phyloP scores from a whole-genome alignment of 1,140 invertebrate genomes.

The Helicoverpa armigera region DNA sequence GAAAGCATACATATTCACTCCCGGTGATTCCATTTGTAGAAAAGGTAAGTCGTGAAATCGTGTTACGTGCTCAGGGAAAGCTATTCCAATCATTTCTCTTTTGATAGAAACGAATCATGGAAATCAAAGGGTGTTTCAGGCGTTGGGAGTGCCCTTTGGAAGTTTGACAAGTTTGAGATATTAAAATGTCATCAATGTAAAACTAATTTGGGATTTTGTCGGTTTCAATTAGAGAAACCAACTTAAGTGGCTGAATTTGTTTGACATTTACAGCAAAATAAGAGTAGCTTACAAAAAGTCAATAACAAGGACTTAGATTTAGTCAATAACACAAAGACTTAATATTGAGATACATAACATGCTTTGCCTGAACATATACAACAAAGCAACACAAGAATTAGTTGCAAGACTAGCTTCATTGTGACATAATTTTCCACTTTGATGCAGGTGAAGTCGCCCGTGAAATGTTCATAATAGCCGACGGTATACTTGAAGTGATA shows the following conservation, averaged over 20 bases:
- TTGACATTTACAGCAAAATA: too few species aligned
- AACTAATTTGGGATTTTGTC: neutral
- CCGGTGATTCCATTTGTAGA: slow-evolving; percentile 97
- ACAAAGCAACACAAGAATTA: too few species aligned
- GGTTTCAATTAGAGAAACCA: neutral
- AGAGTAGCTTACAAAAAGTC: too few species aligned
- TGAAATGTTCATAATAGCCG: slow-evolving; percentile 99
- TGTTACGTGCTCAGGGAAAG: neutral
- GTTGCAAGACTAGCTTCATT: too few species aligned
- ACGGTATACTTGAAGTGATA: slow-evolving; percentile 98
- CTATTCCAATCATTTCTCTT: neutral
- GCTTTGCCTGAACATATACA: too few species aligned
- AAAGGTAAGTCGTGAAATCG: slow-evolving; percentile 88
- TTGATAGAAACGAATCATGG: slow-evolving; percentile 29
- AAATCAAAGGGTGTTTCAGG: neutral
- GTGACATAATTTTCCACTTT: neutral
- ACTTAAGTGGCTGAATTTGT: too few species aligned
- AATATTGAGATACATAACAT: too few species aligned
- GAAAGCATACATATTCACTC: slow-evolving; percentile 99
- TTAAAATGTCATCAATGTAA: slow-evolving; percentile 10
- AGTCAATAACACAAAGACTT: too few species aligned
- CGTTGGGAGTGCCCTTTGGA: neutral
- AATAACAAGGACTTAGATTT: too few species aligned
- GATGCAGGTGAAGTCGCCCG: slow-evolving; percentile 92
- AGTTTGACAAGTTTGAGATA: neutral